Evolutionary conservation across 1,140 invertebrate genomes (phyloP), one percentile per base, ranked within the genome.

Genomic region (Calycopis cecrops): DNA sequence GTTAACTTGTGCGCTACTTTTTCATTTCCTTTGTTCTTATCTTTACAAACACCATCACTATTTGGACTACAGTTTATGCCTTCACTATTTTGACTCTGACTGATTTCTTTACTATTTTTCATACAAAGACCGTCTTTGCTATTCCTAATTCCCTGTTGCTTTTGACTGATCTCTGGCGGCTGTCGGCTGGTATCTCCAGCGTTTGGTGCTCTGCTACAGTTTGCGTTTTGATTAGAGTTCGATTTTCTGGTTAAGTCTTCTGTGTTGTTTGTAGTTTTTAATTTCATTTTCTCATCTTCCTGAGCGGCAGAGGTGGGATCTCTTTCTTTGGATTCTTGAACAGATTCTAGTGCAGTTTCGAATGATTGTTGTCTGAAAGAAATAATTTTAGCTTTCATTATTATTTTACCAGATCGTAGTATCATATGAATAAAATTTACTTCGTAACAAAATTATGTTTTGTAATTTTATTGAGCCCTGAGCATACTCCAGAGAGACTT

Each of bases 341-440:
- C 82, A 4, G 82, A 69, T 48, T 84, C 82, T 3, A 85, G 59
- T 0, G 63, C 73, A 18, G 77, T 71, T 56, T 85, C 82, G 54
- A 85, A 85, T 1, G 82, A 85, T n/a, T 69, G 52, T 73, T 85
- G 78, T 47, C 76, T 76, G 67, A 59, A 59, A 51, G 14, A 55
- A 52, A 50, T 28, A 34, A 21, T 12, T 51, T 21, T 21, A 47
- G 4, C 4, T 3, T 10, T 10, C 1, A 12, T n/a, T 0, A 16
- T 42, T 42, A 2, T 3, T 42, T 12, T 42, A 9, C 9, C 2
- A 42, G 12, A 42, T 16, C n/a, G n/a, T n/a, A n/a, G 4, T 42
- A 42, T 42, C 17, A 42, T 12, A 14, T n/a, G 12, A 9, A 40
- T 11, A 9, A 12, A 14, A 2, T 40, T 12, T 12, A 11, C 37